Conservation (phyloP, 2,888 invertebrate species). For the Chelonus formosanus region DNA sequence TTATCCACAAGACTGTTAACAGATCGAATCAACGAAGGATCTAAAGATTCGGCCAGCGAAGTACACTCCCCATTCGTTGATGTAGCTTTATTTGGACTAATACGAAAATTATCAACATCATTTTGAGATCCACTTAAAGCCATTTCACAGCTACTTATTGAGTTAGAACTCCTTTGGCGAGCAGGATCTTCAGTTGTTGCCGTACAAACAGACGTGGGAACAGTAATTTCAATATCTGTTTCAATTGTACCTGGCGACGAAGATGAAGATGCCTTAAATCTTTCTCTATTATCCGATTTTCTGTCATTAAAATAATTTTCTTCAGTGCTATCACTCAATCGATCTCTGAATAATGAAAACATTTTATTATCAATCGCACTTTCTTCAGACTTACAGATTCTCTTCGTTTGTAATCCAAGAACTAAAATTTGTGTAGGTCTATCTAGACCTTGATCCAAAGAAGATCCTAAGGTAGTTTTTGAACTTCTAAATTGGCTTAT, state of each 20-base stretch:
- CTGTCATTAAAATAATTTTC: conserved; percentile 50
- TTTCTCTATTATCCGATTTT: conserved; percentile 30
- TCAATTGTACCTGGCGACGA: conserved; percentile 40
- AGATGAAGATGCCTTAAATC: conserved; percentile 27
- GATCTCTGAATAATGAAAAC: conserved; percentile 51
- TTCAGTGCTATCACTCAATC: conserved; percentile 51
- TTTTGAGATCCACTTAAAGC: conserved; percentile 58
- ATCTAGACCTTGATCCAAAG: conserved; percentile 61
- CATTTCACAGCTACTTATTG: conserved; percentile 64
- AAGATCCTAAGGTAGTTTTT: conserved; percentile 58
- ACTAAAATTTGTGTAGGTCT: conserved; percentile 51
- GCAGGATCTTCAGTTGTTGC: conserved; percentile 46
- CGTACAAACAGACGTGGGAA: conserved; percentile 55
- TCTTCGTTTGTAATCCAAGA: conserved; percentile 53
- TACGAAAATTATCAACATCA: conserved; percentile 55
- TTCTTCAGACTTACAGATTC: conserved; percentile 63
- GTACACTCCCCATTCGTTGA: conserved; percentile 36
- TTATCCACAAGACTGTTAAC: conserved; percentile 23
- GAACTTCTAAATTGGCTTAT: conserved; percentile 55
- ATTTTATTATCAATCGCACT: conserved; percentile 58
- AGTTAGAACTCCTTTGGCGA: conserved; percentile 61
- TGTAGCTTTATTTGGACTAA: conserved; percentile 40
- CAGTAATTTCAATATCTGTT: conserved; percentile 58
- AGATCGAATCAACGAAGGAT: conserved; percentile 12
- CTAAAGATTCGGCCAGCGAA: conserved; percentile 12